Percentiles rank a stretch among this genome's conserved stretches.
These are phyloP conservation scores for Sclerurus mexicanus DNA, from an alignment of 2,113 vertebrate genomes.

Conservation along the genomic window DNA sequence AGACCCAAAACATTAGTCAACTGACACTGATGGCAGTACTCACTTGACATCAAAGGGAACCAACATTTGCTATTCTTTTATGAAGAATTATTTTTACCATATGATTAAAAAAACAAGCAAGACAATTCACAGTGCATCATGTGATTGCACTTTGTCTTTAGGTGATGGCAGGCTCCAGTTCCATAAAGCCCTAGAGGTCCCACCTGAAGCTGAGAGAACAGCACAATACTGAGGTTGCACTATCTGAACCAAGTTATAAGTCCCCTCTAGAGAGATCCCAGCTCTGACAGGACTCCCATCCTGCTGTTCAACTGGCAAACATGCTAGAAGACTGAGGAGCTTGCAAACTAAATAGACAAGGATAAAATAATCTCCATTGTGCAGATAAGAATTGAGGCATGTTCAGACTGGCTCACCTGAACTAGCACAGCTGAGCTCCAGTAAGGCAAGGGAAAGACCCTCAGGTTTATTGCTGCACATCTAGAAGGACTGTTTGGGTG, in stretches of 20 bases:
- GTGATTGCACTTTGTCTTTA: not conserved
- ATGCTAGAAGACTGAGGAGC: not conserved
- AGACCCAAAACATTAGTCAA: not conserved
- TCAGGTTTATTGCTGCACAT: not conserved
- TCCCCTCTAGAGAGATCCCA: not conserved
- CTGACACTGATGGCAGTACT: not conserved
- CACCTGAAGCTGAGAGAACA: not conserved
- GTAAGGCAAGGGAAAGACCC: not conserved
- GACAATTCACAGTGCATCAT: not conserved
- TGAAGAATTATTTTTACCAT: conserved; percentile 1
- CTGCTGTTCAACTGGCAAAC: not conserved
- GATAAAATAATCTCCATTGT: not conserved
- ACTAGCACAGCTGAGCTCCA: not conserved
- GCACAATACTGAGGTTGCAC: not conserved
- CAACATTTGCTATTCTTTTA: not conserved
- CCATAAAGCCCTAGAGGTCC: not conserved
- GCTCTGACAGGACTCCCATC: not conserved
- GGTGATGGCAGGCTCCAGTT: not conserved
- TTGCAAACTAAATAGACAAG: not conserved
- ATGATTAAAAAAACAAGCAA: not conserved
- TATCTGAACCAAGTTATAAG: not conserved
- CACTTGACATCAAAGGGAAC: conserved; percentile 26
- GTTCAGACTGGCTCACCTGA: not conserved
- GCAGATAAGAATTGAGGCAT: not conserved
- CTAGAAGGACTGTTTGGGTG: not conserved